phyloP scores from a whole-genome alignment of 1,140 invertebrate genomes.

The Drosophila bocki region DNA sequence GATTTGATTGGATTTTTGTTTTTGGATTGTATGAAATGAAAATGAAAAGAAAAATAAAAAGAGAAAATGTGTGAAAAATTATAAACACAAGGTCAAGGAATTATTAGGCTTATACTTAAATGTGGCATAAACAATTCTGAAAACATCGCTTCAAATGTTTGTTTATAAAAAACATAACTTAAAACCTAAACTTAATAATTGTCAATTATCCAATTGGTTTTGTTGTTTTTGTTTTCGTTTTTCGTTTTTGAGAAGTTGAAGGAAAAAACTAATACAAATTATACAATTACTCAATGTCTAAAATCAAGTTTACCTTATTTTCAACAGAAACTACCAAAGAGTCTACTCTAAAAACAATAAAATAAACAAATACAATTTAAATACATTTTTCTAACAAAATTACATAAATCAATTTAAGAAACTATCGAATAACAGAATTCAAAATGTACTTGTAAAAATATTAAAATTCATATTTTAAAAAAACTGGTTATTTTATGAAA shows the following conservation, averaged over 20 bases:
- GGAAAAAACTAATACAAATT: constrained; percentile 43
- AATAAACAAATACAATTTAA: constrained; percentile 44
- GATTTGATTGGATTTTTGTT: constrained; percentile 45
- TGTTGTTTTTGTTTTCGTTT: not conserved
- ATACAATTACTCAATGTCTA: constrained; percentile 45
- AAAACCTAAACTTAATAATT: constrained; percentile 26
- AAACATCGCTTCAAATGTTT: constrained; percentile 28
- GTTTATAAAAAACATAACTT: constrained; percentile 43
- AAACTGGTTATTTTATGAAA: constrained; percentile 10
- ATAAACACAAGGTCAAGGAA: constrained; percentile 60
- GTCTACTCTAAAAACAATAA: constrained; percentile 63
- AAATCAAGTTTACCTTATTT: constrained; percentile 47
- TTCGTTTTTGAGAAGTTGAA: constrained; percentile 46
- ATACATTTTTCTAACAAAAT: constrained; percentile 47
- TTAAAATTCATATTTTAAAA: constrained; percentile 10
- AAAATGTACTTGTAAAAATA: constrained; percentile 11
- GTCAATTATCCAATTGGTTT: constrained; percentile 14
- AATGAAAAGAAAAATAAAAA: constrained; percentile 84
- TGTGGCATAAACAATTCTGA: constrained; percentile 39
- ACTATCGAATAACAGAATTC: constrained; percentile 30
- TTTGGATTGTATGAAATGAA: constrained; percentile 75
- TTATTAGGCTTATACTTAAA: constrained; percentile 36
- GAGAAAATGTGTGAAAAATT: constrained; percentile 76
- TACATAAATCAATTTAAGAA: constrained; percentile 28
- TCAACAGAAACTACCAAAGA: constrained; percentile 32